phyloP scores from a whole-genome alignment of 2,797 vertebrate species.

The Coluber constrictor region DNA sequence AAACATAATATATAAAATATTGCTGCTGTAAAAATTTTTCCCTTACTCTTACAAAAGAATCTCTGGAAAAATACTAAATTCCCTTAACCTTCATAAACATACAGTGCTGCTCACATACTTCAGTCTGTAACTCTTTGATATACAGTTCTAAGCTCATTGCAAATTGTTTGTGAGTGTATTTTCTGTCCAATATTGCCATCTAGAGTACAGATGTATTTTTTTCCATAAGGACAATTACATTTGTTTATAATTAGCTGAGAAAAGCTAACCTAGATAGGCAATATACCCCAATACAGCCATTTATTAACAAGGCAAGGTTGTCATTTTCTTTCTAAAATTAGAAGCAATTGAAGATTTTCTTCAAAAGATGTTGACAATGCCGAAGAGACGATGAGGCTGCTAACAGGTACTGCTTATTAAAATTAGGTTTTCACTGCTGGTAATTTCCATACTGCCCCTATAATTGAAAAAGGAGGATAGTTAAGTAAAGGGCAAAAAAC shows the following conservation, averaged over 20 bases:
- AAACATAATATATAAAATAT: slow-evolving; percentile 80
- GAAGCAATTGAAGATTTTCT: slow-evolving; percentile 73
- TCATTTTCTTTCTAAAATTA: slow-evolving; percentile 63
- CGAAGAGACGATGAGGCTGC: slow-evolving; percentile 72
- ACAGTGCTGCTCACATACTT: slow-evolving; percentile 72
- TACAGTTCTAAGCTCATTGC: slow-evolving; percentile 64
- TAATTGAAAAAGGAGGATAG: slow-evolving; percentile 42
- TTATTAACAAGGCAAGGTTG: slow-evolving; percentile 50
- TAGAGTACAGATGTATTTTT: slow-evolving; percentile 75
- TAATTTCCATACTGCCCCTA: slow-evolving; percentile 99
- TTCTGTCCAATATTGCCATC: slow-evolving; percentile 82
- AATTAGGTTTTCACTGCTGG: slow-evolving; percentile 88
- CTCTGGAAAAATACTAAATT: slow-evolving; percentile 77
- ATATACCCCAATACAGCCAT: slow-evolving; percentile 71
- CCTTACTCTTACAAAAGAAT: slow-evolving; percentile 75
- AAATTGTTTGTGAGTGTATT: slow-evolving; percentile 64
- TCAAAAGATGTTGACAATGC: slow-evolving; percentile 73
- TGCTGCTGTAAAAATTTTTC: slow-evolving; percentile 77
- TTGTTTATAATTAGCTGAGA: slow-evolving; percentile 47
- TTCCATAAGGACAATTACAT: slow-evolving; percentile 66
- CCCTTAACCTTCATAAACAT: slow-evolving; percentile 76
- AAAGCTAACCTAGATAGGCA: slow-evolving; percentile 65
- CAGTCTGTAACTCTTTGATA: slow-evolving; percentile 71
- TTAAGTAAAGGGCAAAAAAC: slow-evolving; percentile 42
- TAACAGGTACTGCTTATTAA: slow-evolving; percentile 65